These are phyloP conservation scores for Pseudochirops cupreus DNA, from an alignment of 2,797 vertebrate species.

Conservation along the genomic window DNA sequence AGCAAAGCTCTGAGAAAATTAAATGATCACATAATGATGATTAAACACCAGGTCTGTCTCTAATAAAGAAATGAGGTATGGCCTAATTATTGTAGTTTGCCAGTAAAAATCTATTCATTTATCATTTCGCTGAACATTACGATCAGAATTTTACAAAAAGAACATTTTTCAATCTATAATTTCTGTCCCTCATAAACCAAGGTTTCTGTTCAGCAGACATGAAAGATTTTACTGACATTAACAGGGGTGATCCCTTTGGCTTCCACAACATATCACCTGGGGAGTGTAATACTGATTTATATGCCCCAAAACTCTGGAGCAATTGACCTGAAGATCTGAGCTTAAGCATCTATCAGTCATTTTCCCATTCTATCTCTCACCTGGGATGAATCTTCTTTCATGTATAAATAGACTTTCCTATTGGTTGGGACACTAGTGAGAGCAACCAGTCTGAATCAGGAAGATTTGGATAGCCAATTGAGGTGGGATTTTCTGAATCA, in stretches of 20 bases:
- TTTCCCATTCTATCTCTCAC: neutral
- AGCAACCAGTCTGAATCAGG: slow-evolving; percentile 39
- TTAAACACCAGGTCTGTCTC: slow-evolving; percentile 82
- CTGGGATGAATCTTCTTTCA: slow-evolving; percentile 26
- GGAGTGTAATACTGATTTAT: neutral
- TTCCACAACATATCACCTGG: neutral
- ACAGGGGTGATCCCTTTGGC: neutral
- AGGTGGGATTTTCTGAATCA: slow-evolving; percentile 28
- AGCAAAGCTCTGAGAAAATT: slow-evolving; percentile 73
- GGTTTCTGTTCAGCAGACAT: slow-evolving; percentile 58
- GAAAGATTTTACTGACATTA: slow-evolving; percentile 25
- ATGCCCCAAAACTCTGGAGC: neutral
- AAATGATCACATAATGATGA: slow-evolving; percentile 84
- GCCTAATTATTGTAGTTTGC: slow-evolving; percentile 84
- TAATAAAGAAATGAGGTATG: slow-evolving; percentile 86
- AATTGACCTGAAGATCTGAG: slow-evolving; percentile 12
- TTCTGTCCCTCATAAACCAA: slow-evolving; percentile 59
- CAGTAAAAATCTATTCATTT: slow-evolving; percentile 84
- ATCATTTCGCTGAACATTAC: slow-evolving; percentile 80
- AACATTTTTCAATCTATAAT: slow-evolving; percentile 71
- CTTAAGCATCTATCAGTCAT: neutral
- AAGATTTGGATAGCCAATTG: slow-evolving; percentile 27
- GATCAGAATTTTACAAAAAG: slow-evolving; percentile 74
- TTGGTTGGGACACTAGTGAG: slow-evolving; percentile 44
- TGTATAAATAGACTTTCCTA: slow-evolving; percentile 51